Conservation (phyloP, 2,797 vertebrate genomes). For the Pseudocheirus occidentalis region DNA sequence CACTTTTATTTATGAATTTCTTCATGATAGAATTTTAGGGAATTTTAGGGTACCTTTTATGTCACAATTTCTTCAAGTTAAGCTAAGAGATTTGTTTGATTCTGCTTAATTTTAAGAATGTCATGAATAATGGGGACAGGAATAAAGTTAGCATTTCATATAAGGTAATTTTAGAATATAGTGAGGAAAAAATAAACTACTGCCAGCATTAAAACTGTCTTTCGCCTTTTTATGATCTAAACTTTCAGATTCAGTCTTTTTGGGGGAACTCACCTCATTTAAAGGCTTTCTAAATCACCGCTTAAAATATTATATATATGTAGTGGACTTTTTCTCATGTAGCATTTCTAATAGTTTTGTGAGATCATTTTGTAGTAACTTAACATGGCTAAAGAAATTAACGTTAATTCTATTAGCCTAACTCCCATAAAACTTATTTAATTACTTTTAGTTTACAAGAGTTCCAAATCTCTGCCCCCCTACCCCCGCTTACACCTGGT, state of each 20-base stretch:
- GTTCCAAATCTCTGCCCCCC: too few relatives aligned
- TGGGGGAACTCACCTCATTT: constrained; percentile 34
- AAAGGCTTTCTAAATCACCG: constrained; percentile 28
- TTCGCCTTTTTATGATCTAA: constrained; percentile 54
- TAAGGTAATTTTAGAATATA: constrained; percentile 18
- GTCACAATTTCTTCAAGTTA: constrained; percentile 9
- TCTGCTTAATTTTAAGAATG: constrained; percentile 31
- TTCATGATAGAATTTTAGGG: neutral
- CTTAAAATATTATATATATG: constrained; percentile 47
- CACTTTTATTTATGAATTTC: neutral
- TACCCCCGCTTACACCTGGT: too few relatives aligned
- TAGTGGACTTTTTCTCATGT: constrained; percentile 68
- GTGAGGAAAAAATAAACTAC: constrained; percentile 39
- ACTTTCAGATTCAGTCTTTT: constrained; percentile 46
- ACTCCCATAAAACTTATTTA: constrained; percentile 71
- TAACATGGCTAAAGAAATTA: constrained; percentile 74
- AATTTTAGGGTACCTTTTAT: neutral
- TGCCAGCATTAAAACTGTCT: neutral
- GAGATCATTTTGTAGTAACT: constrained; percentile 76
- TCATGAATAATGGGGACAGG: constrained; percentile 21
- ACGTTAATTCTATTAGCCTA: constrained; percentile 79
- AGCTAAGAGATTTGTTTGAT: constrained; percentile 27
- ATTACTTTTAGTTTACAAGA: too few relatives aligned
- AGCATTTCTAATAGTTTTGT: constrained; percentile 71
- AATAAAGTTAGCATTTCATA: constrained; percentile 23